Evolutionary conservation across 53 echinoderm and acorn worm genomes (phyloP).

Genomic region (Henricia sp.): DNA sequence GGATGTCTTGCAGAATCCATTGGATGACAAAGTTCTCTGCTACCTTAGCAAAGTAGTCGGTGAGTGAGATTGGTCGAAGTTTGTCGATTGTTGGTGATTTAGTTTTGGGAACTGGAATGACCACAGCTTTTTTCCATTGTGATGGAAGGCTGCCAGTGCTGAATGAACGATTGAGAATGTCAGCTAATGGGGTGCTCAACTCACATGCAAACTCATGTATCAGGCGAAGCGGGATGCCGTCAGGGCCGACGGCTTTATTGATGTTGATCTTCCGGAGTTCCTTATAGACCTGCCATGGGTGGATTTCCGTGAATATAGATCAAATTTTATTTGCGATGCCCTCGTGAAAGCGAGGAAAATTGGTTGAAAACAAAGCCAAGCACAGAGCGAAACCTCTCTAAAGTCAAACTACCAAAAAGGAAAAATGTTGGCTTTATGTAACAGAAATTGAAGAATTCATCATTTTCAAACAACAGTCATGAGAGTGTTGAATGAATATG

Average conservation of each 20-base stretch:
- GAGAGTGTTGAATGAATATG: too few species aligned
- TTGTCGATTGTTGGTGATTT: conserved; percentile 13
- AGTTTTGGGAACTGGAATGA: conserved; percentile 30
- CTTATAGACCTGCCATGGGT: too few species aligned
- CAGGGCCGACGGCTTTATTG: conserved; percentile 1
- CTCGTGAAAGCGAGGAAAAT: too few species aligned
- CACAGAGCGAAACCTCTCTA: too few species aligned
- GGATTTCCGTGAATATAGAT: too few species aligned
- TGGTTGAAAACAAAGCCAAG: too few species aligned
- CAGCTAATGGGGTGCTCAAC: conserved; percentile 19
- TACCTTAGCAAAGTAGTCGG: conserved; percentile 30
- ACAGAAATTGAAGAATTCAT: too few species aligned
- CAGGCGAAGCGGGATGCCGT: neutral
- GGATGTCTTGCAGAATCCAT: conserved; percentile 17
- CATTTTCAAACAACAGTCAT: too few species aligned
- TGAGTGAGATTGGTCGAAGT: conserved; percentile 36
- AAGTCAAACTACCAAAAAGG: too few species aligned
- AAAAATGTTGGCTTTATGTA: too few species aligned
- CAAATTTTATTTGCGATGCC: too few species aligned
- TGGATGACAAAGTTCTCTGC: conserved; percentile 22
- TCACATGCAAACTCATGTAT: conserved; percentile 33
- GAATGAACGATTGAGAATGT: conserved; percentile 12
- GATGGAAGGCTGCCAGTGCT: neutral
- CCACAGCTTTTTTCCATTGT: conserved; percentile 34
- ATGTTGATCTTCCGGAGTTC: too few species aligned